Conservation (phyloP, 2,113 vertebrate species). For the Dinomys branickii region DNA sequence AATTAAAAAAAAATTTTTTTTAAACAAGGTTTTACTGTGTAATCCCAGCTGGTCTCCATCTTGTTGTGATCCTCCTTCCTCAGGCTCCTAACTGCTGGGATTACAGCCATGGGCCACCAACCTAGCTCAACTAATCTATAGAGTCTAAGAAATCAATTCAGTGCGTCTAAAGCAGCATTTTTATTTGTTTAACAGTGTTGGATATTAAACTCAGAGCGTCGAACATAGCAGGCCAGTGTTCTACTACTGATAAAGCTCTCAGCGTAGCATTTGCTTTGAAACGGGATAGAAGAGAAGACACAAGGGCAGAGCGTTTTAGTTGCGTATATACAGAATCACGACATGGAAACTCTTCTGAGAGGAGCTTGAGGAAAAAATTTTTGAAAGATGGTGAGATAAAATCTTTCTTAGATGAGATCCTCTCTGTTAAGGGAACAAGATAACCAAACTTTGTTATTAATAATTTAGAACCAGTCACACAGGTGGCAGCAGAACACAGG, state of each 20-base stretch:
- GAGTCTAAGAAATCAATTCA: too few relatives aligned
- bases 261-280: neutral
- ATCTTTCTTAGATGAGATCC: neutral
- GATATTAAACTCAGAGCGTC: neutral
- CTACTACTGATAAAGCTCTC: neutral
- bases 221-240: neutral
- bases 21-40: neutral
- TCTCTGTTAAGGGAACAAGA: neutral
- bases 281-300: neutral
- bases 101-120: too few relatives aligned
- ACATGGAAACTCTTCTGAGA: constrained; percentile 1
- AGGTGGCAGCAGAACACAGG: neutral
- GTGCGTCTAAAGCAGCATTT: neutral
- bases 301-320: neutral
- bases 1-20: neutral
- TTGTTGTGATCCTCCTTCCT: too few relatives aligned
- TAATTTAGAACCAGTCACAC: constrained; percentile 5
- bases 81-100: too few relatives aligned
- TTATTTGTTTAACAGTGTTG: neutral
- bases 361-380: neutral
- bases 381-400: constrained; percentile 25
- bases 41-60: too few relatives aligned
- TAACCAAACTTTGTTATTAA: constrained; percentile 25
- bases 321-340: neutral
- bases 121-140: too few relatives aligned